These are phyloP conservation scores for Amphiprion percula DNA, from an alignment of 2,113 vertebrate species.

Conservation along the genomic window DNA sequence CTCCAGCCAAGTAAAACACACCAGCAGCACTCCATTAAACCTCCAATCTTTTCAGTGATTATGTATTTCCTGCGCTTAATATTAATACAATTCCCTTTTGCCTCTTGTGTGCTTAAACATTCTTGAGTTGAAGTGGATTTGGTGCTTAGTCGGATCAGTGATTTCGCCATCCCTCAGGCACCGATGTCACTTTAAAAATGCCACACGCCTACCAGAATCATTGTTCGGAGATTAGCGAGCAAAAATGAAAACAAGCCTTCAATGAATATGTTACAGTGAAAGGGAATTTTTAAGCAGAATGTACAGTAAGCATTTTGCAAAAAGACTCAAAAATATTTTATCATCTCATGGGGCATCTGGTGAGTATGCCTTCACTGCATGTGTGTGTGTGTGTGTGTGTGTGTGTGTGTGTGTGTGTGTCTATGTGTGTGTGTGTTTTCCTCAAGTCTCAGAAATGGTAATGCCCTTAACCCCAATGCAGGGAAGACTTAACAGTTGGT, in stretches of 20 bases:
- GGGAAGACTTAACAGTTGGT: slow-evolving; percentile 77
- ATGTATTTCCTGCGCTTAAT: slow-evolving; percentile 29
- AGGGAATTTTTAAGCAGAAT: slow-evolving; percentile 75
- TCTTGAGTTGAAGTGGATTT: slow-evolving; percentile 41
- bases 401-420: slow-evolving; percentile 39
- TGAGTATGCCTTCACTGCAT: slow-evolving; percentile 58
- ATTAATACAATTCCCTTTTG: slow-evolving; percentile 26
- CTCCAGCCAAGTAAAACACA: slow-evolving; percentile 23
- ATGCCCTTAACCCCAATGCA: slow-evolving; percentile 79
- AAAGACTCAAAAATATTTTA: slow-evolving; percentile 74
- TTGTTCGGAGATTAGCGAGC: slow-evolving; percentile 77
- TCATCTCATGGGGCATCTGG: slow-evolving; percentile 75
- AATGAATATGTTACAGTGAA: slow-evolving; percentile 62
- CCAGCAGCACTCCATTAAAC: slow-evolving; percentile 9
- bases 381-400: slow-evolving; percentile 54
- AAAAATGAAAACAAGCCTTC: slow-evolving; percentile 72
- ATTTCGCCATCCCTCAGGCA: slow-evolving; percentile 67
- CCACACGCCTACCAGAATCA: slow-evolving; percentile 54
- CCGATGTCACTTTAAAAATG: slow-evolving; percentile 69
- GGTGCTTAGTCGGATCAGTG: slow-evolving; percentile 58
- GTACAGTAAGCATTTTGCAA: slow-evolving; percentile 75
- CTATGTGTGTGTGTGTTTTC: slow-evolving; percentile 61
- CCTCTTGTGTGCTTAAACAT: slow-evolving; percentile 40
- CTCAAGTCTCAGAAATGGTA: slow-evolving; percentile 80
- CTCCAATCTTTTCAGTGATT: slow-evolving; percentile 6